phyloP scores from a whole-genome alignment of 1,140 invertebrate species.

The Gerris buenoi region DNA sequence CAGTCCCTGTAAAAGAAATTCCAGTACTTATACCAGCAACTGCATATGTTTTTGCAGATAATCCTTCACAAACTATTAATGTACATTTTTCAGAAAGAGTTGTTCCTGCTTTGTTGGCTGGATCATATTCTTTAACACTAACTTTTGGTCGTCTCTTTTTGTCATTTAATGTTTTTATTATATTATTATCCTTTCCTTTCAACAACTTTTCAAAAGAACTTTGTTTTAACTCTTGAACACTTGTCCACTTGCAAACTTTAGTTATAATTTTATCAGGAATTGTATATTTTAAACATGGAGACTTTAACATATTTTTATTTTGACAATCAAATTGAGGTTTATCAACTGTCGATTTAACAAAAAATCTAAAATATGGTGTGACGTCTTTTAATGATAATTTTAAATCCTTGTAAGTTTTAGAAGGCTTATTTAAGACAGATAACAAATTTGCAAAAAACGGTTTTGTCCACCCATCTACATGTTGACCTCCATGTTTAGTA shows the following conservation, averaged over 20 bases:
- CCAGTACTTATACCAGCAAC: not conserved
- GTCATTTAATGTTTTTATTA: not conserved
- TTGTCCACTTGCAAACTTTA: not conserved
- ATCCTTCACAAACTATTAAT: not conserved
- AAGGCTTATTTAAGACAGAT: not conserved
- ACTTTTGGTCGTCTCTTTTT: not conserved
- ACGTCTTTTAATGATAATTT: not conserved
- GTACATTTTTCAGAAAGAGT: not conserved
- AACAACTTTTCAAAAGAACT: not conserved
- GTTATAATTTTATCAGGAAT: not conserved
- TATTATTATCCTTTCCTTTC: not conserved
- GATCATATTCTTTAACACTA: not conserved
- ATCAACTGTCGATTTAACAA: not conserved
- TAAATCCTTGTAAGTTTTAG: not conserved
- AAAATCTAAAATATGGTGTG: not conserved
- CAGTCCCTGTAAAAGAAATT: not conserved
- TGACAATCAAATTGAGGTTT: not conserved
- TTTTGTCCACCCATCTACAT: not conserved
- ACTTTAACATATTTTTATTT: not conserved
- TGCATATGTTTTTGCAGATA: not conserved
- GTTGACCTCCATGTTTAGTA: not conserved
- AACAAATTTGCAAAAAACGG: not conserved
- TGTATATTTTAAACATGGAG: not conserved
- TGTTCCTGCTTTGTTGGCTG: not conserved
- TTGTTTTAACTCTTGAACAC: not conserved